Percentiles rank a stretch among this genome's conserved stretches.
These are phyloP conservation scores for Eretmochelys imbricata DNA, from an alignment of 2,113 vertebrate genomes.

Conservation along the genomic window DNA sequence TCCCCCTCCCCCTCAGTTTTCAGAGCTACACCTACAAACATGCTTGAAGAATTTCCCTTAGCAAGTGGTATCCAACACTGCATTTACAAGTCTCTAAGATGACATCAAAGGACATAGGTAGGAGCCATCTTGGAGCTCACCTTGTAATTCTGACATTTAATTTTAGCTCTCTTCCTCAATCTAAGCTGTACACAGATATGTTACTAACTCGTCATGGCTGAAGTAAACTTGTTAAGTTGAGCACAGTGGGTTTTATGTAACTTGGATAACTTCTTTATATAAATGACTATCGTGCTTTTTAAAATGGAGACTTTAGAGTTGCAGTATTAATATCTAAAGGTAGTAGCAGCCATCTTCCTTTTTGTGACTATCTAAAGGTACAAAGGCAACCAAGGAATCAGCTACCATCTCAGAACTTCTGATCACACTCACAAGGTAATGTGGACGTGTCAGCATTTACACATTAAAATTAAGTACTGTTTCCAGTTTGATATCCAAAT, in stretches of 20 bases:
- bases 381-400: not conserved
- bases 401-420: rapidly evolving
- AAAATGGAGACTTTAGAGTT: rapidly evolving
- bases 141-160: rapidly evolving
- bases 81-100: rapidly evolving
- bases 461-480: rapidly evolving
- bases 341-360: rapidly evolving
- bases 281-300: not conserved
- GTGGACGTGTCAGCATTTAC: rapidly evolving
- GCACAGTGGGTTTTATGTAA: rapidly evolving
- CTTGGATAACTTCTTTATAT: rapidly evolving
- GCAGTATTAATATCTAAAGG: rapidly evolving
- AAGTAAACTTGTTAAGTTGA: not conserved
- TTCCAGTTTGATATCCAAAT: not conserved
- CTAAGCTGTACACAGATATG: not conserved
- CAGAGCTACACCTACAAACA: rapidly evolving
- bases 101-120: rapidly evolving
- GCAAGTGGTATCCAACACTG: not conserved
- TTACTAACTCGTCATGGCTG: not conserved
- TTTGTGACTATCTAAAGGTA: rapidly evolving
- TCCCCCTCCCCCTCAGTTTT: rapidly evolving
- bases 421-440: not conserved
- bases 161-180: not conserved
- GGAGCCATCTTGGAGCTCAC: rapidly evolving
- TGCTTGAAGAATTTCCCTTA: rapidly evolving